Conservation (phyloP, 2,113 vertebrate genomes). For the Vulpes lagopus region DNA sequence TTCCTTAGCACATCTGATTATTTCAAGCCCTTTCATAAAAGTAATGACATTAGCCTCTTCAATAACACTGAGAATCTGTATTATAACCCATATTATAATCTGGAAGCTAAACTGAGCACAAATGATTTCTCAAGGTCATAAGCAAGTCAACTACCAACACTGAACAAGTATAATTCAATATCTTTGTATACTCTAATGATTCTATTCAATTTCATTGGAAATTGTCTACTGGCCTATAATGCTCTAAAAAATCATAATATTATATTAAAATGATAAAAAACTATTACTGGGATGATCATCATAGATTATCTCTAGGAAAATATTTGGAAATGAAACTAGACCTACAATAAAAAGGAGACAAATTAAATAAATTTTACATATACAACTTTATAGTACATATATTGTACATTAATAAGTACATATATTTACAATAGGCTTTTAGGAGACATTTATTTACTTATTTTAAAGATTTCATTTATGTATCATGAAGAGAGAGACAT, state of each 20-base stretch:
- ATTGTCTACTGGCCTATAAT: neutral
- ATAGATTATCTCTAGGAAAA: neutral
- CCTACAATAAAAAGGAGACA: neutral
- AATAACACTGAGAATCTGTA: neutral
- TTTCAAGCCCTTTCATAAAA: conserved; percentile 45
- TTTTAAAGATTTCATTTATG: too few species aligned
- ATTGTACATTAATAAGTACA: too few species aligned
- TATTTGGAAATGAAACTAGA: neutral
- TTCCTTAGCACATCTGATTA: conserved; percentile 49
- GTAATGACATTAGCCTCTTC: conserved; percentile 51
- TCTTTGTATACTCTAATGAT: neutral
- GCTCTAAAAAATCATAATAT: conserved; percentile 3
- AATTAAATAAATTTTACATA: neutral
- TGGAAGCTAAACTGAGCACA: neutral
- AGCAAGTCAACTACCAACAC: neutral
- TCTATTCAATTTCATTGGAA: neutral
- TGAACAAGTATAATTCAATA: conserved; percentile 12
- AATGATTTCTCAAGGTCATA: conserved; percentile 32
- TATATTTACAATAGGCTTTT: neutral
- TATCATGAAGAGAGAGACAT: too few species aligned
- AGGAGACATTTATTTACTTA: too few species aligned
- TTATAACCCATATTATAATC: neutral
- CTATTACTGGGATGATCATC: conserved; percentile 8
- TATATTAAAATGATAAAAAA: neutral
- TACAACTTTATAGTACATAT: too few species aligned